Conservation (phyloP, 2,113 vertebrate genomes). For the Capreolus pygargus region DNA sequence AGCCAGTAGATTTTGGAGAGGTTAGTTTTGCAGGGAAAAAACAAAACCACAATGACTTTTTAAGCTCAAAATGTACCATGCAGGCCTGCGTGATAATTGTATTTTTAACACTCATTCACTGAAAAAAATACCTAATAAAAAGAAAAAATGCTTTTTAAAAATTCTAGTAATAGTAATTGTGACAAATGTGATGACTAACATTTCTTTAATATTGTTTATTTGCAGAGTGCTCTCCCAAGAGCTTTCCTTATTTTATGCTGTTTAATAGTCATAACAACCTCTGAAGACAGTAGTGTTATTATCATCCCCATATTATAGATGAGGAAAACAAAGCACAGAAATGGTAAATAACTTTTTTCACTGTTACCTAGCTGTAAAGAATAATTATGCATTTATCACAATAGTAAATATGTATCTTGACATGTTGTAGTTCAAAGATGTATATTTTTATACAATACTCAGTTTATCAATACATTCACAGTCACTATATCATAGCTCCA, state of each 20-base stretch:
- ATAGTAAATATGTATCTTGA: background rate
- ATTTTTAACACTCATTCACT: background rate
- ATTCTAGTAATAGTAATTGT: background rate
- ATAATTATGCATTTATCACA: background rate
- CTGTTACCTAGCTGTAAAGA: background rate
- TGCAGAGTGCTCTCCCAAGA: background rate
- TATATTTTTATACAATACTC: background rate
- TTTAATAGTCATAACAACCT: background rate
- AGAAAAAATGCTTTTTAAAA: background rate
- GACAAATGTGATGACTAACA: background rate
- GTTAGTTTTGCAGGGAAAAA: background rate
- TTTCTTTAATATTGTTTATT: background rate
- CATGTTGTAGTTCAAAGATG: background rate
- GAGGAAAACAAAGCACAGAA: background rate
- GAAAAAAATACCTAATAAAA: background rate
- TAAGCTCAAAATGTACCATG: background rate
- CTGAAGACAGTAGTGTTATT: background rate
- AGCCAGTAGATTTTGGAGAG: background rate
- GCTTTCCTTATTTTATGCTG: background rate
- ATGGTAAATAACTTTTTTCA: background rate
- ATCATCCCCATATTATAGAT: background rate
- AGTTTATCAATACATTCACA: background rate
- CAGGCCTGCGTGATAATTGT: background rate
- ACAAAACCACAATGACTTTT: background rate
- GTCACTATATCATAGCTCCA: background rate